Conservation (phyloP, 2,113 vertebrate species). For the Nicator chloris region DNA sequence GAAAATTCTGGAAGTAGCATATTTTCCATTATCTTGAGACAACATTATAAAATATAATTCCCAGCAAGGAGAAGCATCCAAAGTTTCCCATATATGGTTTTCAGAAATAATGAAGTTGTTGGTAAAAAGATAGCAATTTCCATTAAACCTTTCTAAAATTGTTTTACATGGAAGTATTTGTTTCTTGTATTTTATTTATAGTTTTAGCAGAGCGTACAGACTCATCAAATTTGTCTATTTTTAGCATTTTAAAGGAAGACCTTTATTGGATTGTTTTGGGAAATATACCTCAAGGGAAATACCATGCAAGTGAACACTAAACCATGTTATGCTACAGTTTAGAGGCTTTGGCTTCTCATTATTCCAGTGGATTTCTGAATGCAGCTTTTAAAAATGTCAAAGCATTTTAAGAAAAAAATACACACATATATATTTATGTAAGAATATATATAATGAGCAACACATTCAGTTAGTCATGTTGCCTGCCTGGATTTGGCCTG, state of each 20-base stretch:
- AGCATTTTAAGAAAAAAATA: neutral
- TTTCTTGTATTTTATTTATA: neutral
- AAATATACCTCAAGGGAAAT: neutral
- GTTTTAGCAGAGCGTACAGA: neutral
- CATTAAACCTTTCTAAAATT: neutral
- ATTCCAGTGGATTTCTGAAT: neutral
- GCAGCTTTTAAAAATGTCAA: neutral
- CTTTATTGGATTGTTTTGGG: neutral
- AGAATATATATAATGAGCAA: neutral
- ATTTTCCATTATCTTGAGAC: neutral
- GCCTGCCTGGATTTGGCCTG: neutral
- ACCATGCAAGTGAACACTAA: neutral
- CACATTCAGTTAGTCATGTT: neutral
- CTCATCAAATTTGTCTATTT: neutral
- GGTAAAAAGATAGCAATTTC: neutral
- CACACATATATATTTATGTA: neutral
- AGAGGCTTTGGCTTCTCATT: neutral
- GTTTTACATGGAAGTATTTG: neutral
- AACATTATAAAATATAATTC: neutral
- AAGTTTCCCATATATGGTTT: neutral
- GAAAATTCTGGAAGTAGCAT: neutral
- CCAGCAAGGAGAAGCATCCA: neutral
- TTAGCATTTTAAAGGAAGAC: neutral
- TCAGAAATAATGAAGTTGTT: neutral
- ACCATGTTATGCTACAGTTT: neutral